Base-by-base conservation (phyloP, 2,797 vertebrate species). In the Melanotaenia nigrans region DNA sequence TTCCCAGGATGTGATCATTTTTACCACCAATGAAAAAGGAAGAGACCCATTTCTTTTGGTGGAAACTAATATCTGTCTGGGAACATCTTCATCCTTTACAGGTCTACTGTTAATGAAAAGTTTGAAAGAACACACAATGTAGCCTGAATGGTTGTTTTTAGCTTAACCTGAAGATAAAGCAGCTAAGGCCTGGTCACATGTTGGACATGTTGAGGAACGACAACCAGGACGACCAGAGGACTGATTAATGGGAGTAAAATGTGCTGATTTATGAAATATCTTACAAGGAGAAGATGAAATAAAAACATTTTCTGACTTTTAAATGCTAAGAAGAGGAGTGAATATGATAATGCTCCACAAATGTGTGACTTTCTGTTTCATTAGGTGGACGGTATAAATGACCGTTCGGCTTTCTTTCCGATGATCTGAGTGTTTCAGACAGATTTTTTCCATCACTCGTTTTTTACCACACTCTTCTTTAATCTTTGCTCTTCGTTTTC, bases 1-100 rank as follows among this genome's bases (percentile, higher is more conserved):
- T 55, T 72, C 12, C 25, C 11, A 16, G 67, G 45, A 62, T 68
- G 24, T 24, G 2, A 8, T 35, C 33, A 18, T 58, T 61, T 62
- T 49, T 67, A 10, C 3, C 32, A 61, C 53, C 28, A 55, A 1
- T 20, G 14, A 10, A 57, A 45, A 57, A 51, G 18, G 18, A 47
- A 56, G 55, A 69, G 9, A 6, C 16, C 56, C 61, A 25, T 38
- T 38, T 45, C 5, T 7, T 45, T 13, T 7, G 11, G 36, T 38
- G 36, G 36, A 45, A 45, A 45, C 42, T 45, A 18, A 16, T 16
- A 42, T 4, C 16, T 45, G 42, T 45, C 16, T 20, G 42, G 42
- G 16, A 20, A 20, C 5, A 20, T 47, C 18, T n/a, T n/a, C 20
- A 9, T 47, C 20, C 20, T 2, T n/a, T 14, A 18, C 18, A 60